These are phyloP conservation scores for Sphaeramia orbicularis DNA, from an alignment of 2,797 vertebrate genomes.

Conservation along the genomic window DNA sequence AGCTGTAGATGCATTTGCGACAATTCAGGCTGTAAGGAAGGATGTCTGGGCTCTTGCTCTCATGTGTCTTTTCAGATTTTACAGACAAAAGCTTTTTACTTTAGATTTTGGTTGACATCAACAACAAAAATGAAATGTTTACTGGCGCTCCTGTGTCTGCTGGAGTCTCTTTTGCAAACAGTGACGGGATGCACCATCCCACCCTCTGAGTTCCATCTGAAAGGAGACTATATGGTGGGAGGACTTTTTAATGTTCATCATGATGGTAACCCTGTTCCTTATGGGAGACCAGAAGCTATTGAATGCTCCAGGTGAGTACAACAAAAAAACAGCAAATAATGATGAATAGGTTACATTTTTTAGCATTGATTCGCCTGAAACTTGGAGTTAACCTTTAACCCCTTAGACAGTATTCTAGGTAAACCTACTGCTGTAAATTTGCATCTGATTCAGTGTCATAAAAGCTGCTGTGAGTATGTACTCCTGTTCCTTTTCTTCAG, in stretches of 20 bases:
- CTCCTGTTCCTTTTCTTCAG: too few relatives aligned
- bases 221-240: not conserved
- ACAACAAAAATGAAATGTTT: not conserved
- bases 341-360: too few relatives aligned
- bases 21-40: too few relatives aligned
- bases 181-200: not conserved
- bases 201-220: not conserved
- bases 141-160: not conserved
- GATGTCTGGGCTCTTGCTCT: not conserved
- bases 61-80: not conserved
- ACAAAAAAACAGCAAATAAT: too few relatives aligned
- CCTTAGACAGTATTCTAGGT: too few relatives aligned
- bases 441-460: too few relatives aligned
- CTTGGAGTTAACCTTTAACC: too few relatives aligned
- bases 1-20: not conserved
- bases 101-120: too few relatives aligned
- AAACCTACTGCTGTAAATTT: too few relatives aligned
- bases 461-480: too few relatives aligned
- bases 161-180: not conserved
- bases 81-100: not conserved
- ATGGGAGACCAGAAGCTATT: not conserved
- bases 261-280: not conserved
- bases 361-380: too few relatives aligned
- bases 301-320: conserved; percentile 6
- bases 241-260: conserved; percentile 7